A percentile compares a stretch with the other conserved stretches of the same genome.
phyloP scores from a whole-genome alignment of 1,140 invertebrate genomes.

The Cydia pomonella region DNA sequence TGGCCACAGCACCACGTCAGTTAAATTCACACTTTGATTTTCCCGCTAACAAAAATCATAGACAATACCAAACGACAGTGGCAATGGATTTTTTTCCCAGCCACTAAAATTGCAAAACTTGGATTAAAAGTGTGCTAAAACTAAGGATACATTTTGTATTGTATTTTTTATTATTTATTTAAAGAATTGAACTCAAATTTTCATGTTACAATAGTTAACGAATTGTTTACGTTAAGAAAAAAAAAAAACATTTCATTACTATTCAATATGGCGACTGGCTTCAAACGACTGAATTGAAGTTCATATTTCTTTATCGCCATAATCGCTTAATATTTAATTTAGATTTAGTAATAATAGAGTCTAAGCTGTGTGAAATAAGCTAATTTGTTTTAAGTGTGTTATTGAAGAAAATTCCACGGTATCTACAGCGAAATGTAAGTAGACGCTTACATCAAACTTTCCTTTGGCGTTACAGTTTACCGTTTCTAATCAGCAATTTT shows the following conservation, averaged over 20 bases:
- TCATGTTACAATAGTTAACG: no score
- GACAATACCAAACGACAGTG: neutral
- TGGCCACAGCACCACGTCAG: no score
- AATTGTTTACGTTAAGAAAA: neutral
- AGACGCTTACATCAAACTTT: neutral
- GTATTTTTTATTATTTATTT: constrained; percentile 2
- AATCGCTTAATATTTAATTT: constrained; percentile 1
- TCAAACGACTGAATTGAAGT: neutral
- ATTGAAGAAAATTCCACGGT: neutral
- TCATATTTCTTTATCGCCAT: neutral
- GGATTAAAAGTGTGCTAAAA: neutral
- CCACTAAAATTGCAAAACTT: neutral
- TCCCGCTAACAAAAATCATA: constrained; percentile 5
- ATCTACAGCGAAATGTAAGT: constrained; percentile 42
- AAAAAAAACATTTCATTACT: constrained; percentile 4
- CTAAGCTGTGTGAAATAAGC: neutral
- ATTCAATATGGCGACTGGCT: constrained; percentile 26
- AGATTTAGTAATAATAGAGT: neutral
- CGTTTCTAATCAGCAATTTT: constrained; percentile 33
- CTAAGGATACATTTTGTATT: neutral
- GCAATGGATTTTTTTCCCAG: neutral
- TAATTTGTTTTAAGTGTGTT: constrained; percentile 9
- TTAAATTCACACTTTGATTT: neutral
- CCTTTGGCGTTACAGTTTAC: constrained; percentile 6
- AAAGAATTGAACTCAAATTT: no score